Conservation (phyloP, 2,888 invertebrate species). For the Carpatolechia fugitivella region DNA sequence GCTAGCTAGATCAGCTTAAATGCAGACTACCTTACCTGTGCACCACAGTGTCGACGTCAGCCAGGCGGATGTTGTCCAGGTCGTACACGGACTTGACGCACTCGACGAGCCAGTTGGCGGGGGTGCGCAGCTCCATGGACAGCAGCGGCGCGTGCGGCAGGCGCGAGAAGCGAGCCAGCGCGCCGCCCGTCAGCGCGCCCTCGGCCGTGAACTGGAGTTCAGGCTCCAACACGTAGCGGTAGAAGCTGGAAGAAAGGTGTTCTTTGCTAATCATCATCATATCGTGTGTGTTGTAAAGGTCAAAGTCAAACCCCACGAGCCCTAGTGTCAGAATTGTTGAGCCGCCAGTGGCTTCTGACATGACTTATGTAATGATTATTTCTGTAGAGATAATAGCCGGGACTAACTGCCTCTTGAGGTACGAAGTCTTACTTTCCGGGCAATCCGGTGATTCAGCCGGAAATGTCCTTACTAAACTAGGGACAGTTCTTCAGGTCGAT, state of each 20-base stretch:
- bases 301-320: too few relatives aligned
- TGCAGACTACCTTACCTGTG: slow-evolving; percentile 82
- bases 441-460: too few relatives aligned
- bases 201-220: slow-evolving; percentile 89
- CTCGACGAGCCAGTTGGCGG: slow-evolving; percentile 98
- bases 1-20: too few relatives aligned
- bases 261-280: neutral
- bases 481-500: too few relatives aligned
- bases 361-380: neutral
- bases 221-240: slow-evolving; percentile 95
- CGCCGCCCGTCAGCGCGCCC: slow-evolving; percentile 85
- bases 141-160: slow-evolving; percentile 95
- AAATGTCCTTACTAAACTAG: too few relatives aligned
- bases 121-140: slow-evolving; percentile 88
- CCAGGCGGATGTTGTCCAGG: slow-evolving; percentile 97
- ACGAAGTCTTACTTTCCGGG: too few relatives aligned
- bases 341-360: too few relatives aligned
- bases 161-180: slow-evolving; percentile 91
- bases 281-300: too few relatives aligned
- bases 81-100: slow-evolving; percentile 95
- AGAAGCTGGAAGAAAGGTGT: slow-evolving; percentile 82
- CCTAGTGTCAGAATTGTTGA: too few relatives aligned
- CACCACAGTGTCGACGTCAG: slow-evolving; percentile 93
- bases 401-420: too few relatives aligned
- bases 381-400: too few relatives aligned